Evolutionary conservation across 2,113 vertebrate species (phyloP).

Genomic region (Phalacrocorax pelagicus): DNA sequence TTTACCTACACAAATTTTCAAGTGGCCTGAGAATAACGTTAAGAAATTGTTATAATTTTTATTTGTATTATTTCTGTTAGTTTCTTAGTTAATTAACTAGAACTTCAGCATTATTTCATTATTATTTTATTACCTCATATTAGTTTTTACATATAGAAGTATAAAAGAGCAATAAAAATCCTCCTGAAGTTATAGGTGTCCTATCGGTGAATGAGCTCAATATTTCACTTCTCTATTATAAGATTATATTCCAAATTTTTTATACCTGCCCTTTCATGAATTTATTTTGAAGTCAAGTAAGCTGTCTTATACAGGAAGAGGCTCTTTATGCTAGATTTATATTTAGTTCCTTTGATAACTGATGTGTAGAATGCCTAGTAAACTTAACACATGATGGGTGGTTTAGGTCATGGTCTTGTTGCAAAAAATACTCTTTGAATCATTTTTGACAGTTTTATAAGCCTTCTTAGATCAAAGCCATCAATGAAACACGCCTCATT

Average conservation of each 20-base stretch:
- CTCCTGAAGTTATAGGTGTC: not conserved
- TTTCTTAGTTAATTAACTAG: not conserved
- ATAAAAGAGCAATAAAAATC: not conserved
- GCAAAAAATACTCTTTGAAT: conserved; percentile 33
- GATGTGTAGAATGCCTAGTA: not conserved
- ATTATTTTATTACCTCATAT: not conserved
- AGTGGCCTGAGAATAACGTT: not conserved
- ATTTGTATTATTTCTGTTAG: not conserved
- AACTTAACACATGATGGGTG: not conserved
- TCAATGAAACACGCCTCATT: not conserved
- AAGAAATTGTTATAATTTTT: not conserved
- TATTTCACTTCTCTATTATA: not conserved
- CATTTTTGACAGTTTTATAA: conserved; percentile 32
- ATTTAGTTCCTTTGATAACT: conserved; percentile 18
- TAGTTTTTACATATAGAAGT: not conserved
- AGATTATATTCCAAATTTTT: not conserved
- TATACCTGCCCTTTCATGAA: not conserved
- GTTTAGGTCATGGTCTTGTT: not conserved
- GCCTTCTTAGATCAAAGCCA: not conserved
- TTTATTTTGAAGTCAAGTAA: conserved; percentile 12
- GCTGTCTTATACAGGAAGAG: not conserved
- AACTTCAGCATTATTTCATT: not conserved
- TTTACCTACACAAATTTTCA: not conserved
- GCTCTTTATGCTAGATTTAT: not conserved
- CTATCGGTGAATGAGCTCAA: not conserved